Evolutionary conservation across 2,888 invertebrate genomes (phyloP), one percentile per base, ranked within the genome.

Genomic region (Crocallis elinguaria): DNA sequence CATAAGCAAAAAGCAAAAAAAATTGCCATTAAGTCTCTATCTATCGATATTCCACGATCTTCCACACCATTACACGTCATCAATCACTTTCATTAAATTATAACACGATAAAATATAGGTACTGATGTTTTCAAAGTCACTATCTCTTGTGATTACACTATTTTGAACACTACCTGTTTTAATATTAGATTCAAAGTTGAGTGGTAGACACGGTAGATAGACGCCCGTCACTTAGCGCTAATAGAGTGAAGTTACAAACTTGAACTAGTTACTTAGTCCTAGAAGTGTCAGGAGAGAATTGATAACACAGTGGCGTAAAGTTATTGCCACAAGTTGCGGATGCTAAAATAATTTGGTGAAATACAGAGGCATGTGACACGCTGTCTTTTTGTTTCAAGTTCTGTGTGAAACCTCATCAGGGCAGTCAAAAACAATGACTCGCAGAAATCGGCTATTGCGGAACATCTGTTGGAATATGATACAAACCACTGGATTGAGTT

Each of bases 1-100:
- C 23, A 8, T 6, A 7, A 35, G 8, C n/a, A 17, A 35, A 35
- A 35, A 13, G 13, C 13, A 2, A 16, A 1, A 16, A 36, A 36
- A 19, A 8, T 21, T 23, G 23, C 7, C 36, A 23, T 17, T 23
- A 37, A 23, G 37, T 19, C 19, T 12, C 12, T 7, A n/a, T 1
- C 17, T 19, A 19, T 41, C 33, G 21, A 33, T 11, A 13, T 21
- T 21, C 4, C 32, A 69, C 66, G 68, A 63, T 61, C 66, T 60
- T 68, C 69, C 67, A 56, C 61, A 51, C 69, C 75, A 79, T 81
- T 80, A 77, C 58, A 57, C 43, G 53, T 59, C 62, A 82, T 82
- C 77, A 74, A 80, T 81, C 82, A 80, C 78, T 48, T 52, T 38
- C 59, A 61, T 65, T 41, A 21, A 41, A 42, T 17, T 46, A n/a